These are phyloP conservation scores for Ptiloglossa arizonensis DNA, from an alignment of 1,140 invertebrate species.

Conservation along the genomic window DNA sequence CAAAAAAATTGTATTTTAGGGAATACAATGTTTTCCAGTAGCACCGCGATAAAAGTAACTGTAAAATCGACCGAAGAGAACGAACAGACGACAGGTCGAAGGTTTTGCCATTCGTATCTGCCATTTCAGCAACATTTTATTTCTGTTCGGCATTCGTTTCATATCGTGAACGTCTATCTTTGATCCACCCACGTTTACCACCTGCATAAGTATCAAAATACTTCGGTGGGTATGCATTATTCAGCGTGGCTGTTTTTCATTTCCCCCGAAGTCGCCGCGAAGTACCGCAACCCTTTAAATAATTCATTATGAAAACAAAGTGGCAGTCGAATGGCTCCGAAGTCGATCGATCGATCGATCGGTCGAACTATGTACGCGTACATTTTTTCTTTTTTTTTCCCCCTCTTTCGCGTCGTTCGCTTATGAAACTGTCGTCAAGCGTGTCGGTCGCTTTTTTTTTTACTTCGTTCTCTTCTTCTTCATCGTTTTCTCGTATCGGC, in stretches of 20 bases:
- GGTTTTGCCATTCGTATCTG: no score
- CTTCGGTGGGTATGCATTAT: conserved; percentile 40
- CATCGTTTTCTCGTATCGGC: background rate
- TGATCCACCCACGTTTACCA: background rate
- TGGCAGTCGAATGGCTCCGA: conserved; percentile 2
- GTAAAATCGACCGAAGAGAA: no score
- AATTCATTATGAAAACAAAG: conserved; percentile 62
- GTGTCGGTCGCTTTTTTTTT: no score
- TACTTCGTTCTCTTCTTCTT: no score
- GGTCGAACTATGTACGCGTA: no score
- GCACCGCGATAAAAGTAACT: no score
- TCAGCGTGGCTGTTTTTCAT: conserved; percentile 47
- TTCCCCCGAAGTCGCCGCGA: conserved; percentile 43
- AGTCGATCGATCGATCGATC: conserved; percentile 39
- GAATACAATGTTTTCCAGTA: no score
- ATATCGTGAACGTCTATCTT: conserved; percentile 4
- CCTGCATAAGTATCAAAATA: conserved; percentile 25
- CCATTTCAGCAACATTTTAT: background rate
- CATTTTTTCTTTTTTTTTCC: background rate
- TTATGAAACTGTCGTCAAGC: no score
- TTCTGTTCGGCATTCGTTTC: background rate
- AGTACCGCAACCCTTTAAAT: conserved; percentile 51
- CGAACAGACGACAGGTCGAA: no score
- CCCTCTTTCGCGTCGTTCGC: no score
- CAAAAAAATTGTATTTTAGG: no score